These are phyloP conservation scores for Ditula angustiorana DNA, from an alignment of 2,888 invertebrate species.

Conservation along the genomic window DNA sequence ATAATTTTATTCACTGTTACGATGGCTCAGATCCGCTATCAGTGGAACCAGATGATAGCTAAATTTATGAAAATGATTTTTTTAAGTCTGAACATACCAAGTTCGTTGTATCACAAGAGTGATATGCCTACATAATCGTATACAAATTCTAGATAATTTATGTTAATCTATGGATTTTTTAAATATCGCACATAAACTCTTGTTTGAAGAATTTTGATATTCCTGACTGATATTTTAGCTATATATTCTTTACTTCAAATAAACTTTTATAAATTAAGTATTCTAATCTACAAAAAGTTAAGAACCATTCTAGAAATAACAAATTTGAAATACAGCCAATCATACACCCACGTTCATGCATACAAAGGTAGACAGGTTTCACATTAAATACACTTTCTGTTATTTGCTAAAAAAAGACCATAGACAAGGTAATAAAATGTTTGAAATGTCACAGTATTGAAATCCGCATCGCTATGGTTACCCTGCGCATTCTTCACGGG, in stretches of 20 bases:
- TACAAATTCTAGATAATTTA: background rate
- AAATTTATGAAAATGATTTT: background rate
- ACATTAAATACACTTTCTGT: too few relatives aligned
- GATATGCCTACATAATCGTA: background rate
- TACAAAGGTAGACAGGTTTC: too few relatives aligned
- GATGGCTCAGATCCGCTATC: constrained; percentile 8
- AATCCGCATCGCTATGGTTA: background rate
- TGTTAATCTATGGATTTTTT: constrained; percentile 12
- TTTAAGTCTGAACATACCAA: background rate
- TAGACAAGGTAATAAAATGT: too few relatives aligned
- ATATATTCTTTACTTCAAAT: too few relatives aligned
- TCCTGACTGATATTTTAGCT: background rate
- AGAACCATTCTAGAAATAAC: too few relatives aligned
- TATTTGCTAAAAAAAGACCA: too few relatives aligned
- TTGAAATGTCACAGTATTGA: too few relatives aligned
- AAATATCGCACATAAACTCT: background rate
- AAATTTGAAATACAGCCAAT: too few relatives aligned
- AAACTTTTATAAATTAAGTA: too few relatives aligned
- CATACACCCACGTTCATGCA: too few relatives aligned
- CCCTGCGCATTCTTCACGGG: constrained; percentile 26
- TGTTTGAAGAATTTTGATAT: constrained; percentile 6
- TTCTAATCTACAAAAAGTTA: too few relatives aligned
- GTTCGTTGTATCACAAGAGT: background rate
- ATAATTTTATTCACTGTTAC: constrained; percentile 1
- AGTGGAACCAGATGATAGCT: background rate